Conservation (phyloP, 2,888 invertebrate species). For the Branchipolynoe longqiensis region DNA sequence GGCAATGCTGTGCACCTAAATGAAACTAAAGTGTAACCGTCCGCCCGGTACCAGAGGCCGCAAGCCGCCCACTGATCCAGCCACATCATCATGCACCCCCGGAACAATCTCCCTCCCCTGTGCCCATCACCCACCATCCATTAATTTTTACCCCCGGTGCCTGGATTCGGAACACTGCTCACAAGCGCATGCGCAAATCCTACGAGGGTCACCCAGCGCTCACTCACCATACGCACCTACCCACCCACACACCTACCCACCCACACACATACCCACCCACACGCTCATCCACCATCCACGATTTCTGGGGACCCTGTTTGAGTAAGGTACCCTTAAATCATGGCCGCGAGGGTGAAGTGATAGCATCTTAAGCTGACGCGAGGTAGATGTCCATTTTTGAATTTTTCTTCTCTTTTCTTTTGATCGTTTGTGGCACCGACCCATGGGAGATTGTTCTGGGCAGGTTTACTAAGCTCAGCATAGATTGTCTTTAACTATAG, state of each 20-base stretch:
- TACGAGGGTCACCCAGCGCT: slow-evolving; percentile 7
- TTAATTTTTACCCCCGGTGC: not conserved
- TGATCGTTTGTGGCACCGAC: too few relatives aligned
- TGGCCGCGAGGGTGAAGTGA: too few relatives aligned
- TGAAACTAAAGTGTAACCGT: not conserved
- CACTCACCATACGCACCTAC: too few relatives aligned
- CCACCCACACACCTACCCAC: too few relatives aligned
- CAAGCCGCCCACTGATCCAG: not conserved
- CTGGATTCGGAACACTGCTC: slow-evolving; percentile 16
- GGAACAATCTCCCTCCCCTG: not conserved
- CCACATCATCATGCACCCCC: not conserved
- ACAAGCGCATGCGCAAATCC: not conserved
- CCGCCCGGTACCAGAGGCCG: not conserved
- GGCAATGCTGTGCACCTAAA: not conserved
- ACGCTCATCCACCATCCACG: too few relatives aligned
- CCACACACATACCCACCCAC: too few relatives aligned
- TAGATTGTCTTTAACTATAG: too few relatives aligned
- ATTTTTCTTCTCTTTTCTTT: too few relatives aligned
- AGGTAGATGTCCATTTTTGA: too few relatives aligned
- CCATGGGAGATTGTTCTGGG: too few relatives aligned
- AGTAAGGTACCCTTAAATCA: not conserved
- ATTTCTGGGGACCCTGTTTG: not conserved
- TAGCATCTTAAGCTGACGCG: too few relatives aligned
- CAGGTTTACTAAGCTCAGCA: too few relatives aligned
- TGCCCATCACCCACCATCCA: not conserved